Evolutionary conservation across 2,113 vertebrate genomes (phyloP).

Genomic region (Melanerpes formicivorus): DNA sequence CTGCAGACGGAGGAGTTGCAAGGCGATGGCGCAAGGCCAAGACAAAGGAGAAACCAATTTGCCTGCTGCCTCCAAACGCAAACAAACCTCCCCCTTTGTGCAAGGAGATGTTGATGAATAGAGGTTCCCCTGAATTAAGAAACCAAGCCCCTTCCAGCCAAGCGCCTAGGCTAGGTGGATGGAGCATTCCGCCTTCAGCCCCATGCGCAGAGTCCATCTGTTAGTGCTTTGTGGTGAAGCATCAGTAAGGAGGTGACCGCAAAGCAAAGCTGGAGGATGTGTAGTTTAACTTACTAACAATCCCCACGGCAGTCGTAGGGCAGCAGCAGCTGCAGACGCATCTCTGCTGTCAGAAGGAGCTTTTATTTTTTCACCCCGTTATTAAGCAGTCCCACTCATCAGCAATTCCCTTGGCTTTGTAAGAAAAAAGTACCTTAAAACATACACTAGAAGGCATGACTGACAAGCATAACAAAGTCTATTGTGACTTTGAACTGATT

Average conservation of each 20-base stretch:
- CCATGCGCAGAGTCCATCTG: fast-evolving
- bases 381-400: background rate
- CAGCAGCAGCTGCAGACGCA: conserved; percentile 7
- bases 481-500: conserved; percentile 33
- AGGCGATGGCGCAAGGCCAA: background rate
- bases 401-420: background rate
- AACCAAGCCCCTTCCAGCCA: background rate
- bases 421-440: conserved; percentile 19
- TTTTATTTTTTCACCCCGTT: background rate
- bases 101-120: background rate
- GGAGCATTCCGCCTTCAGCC: background rate
- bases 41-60: conserved; percentile 42
- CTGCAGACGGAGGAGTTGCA: background rate
- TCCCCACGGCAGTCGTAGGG: background rate
- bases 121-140: background rate
- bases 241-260: background rate
- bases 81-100: background rate
- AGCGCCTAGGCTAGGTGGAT: background rate
- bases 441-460: conserved; percentile 11
- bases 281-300: background rate
- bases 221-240: background rate
- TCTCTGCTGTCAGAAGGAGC: background rate
- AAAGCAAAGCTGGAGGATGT: background rate
- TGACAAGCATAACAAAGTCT: conserved; percentile 36
- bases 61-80: conserved; percentile 12